These are phyloP conservation scores for Hydra vulgaris DNA, from an alignment of 30 jellyfish, hydroid and myxozoan genomes.

Conservation along the genomic window DNA sequence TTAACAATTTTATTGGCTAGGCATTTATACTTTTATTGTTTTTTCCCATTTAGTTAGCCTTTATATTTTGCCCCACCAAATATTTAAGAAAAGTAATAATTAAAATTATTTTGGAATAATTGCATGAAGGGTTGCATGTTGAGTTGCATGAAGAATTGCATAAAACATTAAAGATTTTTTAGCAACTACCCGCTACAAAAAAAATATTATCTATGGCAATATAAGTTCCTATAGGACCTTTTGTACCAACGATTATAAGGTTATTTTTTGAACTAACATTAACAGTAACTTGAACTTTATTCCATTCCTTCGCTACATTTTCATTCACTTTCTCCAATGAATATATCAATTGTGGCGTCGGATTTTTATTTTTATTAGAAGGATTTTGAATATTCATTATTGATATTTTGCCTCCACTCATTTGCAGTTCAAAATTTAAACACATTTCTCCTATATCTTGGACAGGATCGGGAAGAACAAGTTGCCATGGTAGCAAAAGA, in stretches of 20 bases:
- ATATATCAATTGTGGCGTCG: slow-evolving; percentile 11
- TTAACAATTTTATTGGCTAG: too few relatives aligned
- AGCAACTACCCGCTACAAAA: slow-evolving; percentile 16
- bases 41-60: too few relatives aligned
- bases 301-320: slow-evolving; percentile 4
- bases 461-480: slow-evolving; percentile 35
- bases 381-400: neutral
- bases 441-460: slow-evolving; percentile 53
- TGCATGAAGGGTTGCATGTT: too few relatives aligned
- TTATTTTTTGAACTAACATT: neutral
- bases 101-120: too few relatives aligned
- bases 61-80: too few relatives aligned
- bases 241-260: neutral
- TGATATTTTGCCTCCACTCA: slow-evolving; percentile 34
- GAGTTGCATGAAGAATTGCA: too few relatives aligned
- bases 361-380: neutral
- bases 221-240: neutral
- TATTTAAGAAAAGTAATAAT: too few relatives aligned
- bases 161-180: too few relatives aligned
- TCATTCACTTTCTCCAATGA: neutral
- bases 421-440: slow-evolving; percentile 41
- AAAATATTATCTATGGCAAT: slow-evolving; percentile 19
- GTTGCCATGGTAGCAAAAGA: slow-evolving; percentile 64
- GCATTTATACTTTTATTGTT: too few relatives aligned
- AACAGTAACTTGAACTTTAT: slow-evolving; percentile 15